Evolutionary conservation across 2,113 vertebrate genomes (phyloP).

Genomic region (Tinamus guttatus): DNA sequence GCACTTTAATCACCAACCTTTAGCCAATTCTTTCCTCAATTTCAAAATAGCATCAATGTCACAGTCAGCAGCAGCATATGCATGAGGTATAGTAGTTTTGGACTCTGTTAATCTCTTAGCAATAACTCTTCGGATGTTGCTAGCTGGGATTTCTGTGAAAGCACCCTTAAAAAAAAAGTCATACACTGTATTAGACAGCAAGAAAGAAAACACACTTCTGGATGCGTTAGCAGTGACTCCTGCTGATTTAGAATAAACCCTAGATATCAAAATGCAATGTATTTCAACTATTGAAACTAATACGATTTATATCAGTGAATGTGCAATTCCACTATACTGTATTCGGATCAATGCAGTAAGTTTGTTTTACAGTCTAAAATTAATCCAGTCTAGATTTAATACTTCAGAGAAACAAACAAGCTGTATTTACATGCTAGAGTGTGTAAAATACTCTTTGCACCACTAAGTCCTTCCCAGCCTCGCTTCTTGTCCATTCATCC

Average conservation of each 20-base stretch:
- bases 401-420: neutral
- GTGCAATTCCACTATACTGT: neutral
- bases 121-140: slow-evolving; percentile 91
- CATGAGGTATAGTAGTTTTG: slow-evolving; percentile 93
- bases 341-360: neutral
- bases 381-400: neutral
- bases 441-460: neutral
- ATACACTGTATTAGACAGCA: neutral
- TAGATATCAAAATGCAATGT: neutral
- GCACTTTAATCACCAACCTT: slow-evolving; percentile 58
- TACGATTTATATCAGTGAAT: neutral
- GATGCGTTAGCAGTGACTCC: neutral
- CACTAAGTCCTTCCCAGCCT: neutral
- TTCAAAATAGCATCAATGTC: slow-evolving; percentile 88
- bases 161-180: slow-evolving; percentile 82
- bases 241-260: neutral
- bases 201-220: neutral
- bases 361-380: neutral
- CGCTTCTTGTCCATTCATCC: neutral
- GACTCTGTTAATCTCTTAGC: slow-evolving; percentile 94
- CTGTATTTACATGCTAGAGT: neutral
- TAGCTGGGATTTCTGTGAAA: slow-evolving; percentile 92
- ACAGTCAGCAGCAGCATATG: slow-evolving; percentile 91
- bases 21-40: slow-evolving; percentile 86
- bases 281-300: neutral